Evolutionary conservation across 2,113 vertebrate species (phyloP), one percentile per base, ranked within the genome.

Genomic region (Misgurnus mizolepis): DNA sequence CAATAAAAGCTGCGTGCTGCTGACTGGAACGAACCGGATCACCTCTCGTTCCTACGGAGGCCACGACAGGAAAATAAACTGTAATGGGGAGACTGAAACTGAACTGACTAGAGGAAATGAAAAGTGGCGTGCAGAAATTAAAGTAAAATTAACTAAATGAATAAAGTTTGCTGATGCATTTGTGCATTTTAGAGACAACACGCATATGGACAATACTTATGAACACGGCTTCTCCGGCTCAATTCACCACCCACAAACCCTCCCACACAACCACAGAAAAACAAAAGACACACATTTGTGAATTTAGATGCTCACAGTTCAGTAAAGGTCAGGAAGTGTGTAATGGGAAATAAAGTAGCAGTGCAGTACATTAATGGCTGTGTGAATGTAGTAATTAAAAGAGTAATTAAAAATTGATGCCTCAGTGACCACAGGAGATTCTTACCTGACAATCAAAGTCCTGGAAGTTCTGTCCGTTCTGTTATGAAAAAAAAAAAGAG

Each of bases 401-500:
- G 14, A 58, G 17, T 47, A 3, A 66, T 40, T 12, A 15, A 12
- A 7, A 75, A 22, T 9, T 17, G 7, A 53, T 22, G 68, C 22
- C 2, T 34, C 39, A 40, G 56, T 40, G 34, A 58, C 39, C 6
- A 41, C 40, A 62, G 39, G 27, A 15, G 10, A 14, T 17, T 75
- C 94, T 94, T 90, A 96, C 96, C 95, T 97, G 96, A 86, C 96
- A 97, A 87, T 98, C 94, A 45, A 98, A 97, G 87, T 98, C 96
- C 92, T 98, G 96, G 85, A 98, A 95, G 85, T 96, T 97, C 81
- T 94, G 91, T 83, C 94, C 94, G 61, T 95, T 96, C 96, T 98
- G 93, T 88, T 81, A 89, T 88, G 45, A 88, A 87, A 88, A 91
- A 86, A 66, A 82, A 82, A 76, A 83, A 90, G 18, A 61, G 18